Evolutionary conservation across 1,140 invertebrate species (phyloP).

Genomic region (Panagrolaimus sp.): DNA sequence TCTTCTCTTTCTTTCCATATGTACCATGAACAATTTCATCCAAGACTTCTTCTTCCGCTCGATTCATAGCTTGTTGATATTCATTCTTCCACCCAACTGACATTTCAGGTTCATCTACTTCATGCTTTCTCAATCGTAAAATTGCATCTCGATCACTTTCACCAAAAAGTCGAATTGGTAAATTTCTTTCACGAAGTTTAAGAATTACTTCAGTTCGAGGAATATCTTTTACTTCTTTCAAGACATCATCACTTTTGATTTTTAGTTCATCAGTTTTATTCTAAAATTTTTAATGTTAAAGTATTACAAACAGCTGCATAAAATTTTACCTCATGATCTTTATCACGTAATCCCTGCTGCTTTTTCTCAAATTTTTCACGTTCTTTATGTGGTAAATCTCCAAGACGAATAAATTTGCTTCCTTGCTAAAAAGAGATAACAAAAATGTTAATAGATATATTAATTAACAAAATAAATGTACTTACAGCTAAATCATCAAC

Average conservation of each 20-base stretch:
- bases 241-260: background rate
- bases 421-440: background rate
- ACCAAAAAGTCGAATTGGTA: constrained; percentile 66
- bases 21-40: constrained; percentile 59
- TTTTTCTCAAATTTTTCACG: background rate
- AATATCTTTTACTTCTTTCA: constrained; percentile 4
- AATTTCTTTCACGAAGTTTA: background rate
- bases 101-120: constrained; percentile 88
- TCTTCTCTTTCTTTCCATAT: constrained; percentile 71
- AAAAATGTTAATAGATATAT: background rate
- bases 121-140: constrained; percentile 76
- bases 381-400: background rate
- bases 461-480: background rate
- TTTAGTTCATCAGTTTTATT: constrained; percentile 9
- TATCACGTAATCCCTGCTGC: background rate
- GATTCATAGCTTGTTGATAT: constrained; percentile 90
- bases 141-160: constrained; percentile 85
- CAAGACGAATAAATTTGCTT: constrained; percentile 10
- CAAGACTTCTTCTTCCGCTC: constrained; percentile 65
- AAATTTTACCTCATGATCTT: background rate
- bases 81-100: constrained; percentile 82
- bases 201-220: background rate
- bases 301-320: background rate
- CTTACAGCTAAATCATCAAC: constrained; percentile 12
- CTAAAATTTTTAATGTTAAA: background rate